Percentiles rank a stretch among this genome's conserved stretches.
Evolutionary conservation across 1,140 invertebrate genomes (phyloP).

Genomic region (Psix sp.): DNA sequence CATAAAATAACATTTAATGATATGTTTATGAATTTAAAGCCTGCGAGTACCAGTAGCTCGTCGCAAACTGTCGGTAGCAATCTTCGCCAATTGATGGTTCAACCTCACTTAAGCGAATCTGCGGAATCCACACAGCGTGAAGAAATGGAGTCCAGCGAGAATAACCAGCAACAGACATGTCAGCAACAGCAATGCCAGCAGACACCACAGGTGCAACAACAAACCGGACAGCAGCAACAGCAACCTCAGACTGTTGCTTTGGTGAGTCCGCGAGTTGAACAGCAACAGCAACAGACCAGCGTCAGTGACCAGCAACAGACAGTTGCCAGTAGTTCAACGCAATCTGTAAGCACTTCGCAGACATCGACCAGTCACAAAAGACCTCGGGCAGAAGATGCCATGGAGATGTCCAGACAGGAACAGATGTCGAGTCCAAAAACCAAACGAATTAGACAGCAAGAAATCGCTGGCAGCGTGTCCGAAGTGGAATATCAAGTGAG

Average conservation of each 20-base stretch:
- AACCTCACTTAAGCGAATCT: conserved; percentile 72
- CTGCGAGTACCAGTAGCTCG: conserved; percentile 71
- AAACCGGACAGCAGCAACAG: conserved; percentile 74
- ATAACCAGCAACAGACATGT: conserved; percentile 64
- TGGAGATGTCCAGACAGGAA: conserved; percentile 71
- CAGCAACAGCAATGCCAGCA: conserved; percentile 74
- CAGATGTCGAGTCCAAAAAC: conserved; percentile 70
- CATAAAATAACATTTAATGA: too few species aligned
- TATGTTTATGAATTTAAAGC: too few species aligned
- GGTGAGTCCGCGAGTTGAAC: conserved; percentile 84
- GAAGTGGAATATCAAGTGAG: conserved; percentile 74
- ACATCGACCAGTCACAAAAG: conserved; percentile 78
- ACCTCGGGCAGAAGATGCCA: conserved; percentile 76
- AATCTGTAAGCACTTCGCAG: conserved; percentile 81
- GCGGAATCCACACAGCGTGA: conserved; percentile 74
- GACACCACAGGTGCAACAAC: conserved; percentile 77
- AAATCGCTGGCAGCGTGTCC: conserved; percentile 70
- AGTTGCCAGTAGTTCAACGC: conserved; percentile 78
- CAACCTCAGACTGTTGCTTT: conserved; percentile 84
- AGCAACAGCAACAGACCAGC: conserved; percentile 72
- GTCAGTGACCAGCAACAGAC: conserved; percentile 78
- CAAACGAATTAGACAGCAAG: conserved; percentile 69
- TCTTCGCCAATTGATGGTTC: conserved; percentile 70
- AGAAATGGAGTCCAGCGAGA: conserved; percentile 75
- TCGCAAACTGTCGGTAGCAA: conserved; percentile 65